These are phyloP conservation scores for Beris chalybata DNA, from an alignment of 2,888 invertebrate genomes.

Conservation along the genomic window DNA sequence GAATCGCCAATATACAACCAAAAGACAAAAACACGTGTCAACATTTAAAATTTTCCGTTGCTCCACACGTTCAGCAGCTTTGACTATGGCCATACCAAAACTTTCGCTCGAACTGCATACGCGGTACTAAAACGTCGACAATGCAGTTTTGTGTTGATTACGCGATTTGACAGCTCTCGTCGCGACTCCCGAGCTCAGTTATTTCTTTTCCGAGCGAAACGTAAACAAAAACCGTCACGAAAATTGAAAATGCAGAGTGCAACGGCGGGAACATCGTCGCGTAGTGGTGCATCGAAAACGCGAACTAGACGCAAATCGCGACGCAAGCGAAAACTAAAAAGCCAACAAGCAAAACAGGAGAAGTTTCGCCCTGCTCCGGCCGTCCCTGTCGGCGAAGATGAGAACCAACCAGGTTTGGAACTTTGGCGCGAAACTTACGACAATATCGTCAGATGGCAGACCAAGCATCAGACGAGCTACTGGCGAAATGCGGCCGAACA, in stretches of 20 bases:
- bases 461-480: slow-evolving; percentile 26
- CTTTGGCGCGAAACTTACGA: slow-evolving; percentile 35
- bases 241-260: not conserved
- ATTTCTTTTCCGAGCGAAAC: not conserved
- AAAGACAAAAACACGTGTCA: no score
- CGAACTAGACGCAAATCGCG: not conserved
- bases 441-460: slow-evolving; percentile 35
- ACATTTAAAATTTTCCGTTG: no score
- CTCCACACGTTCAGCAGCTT: no score
- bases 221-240: not conserved
- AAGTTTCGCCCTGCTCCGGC: not conserved
- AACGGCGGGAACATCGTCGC: not conserved
- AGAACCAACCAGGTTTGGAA: slow-evolving; percentile 1
- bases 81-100: no score
- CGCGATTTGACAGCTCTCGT: slow-evolving; percentile 1
- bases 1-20: no score
- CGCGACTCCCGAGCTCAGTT: not conserved
- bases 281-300: not conserved
- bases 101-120: no score
- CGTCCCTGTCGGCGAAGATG: not conserved
- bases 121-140: no score
- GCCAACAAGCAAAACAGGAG: not conserved
- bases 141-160: no score
- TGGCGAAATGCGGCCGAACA: slow-evolving; percentile 31
- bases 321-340: not conserved